Evolutionary conservation across 2,888 invertebrate species (phyloP), one percentile per base, ranked within the genome.

Genomic region (Merodon equestris): DNA sequence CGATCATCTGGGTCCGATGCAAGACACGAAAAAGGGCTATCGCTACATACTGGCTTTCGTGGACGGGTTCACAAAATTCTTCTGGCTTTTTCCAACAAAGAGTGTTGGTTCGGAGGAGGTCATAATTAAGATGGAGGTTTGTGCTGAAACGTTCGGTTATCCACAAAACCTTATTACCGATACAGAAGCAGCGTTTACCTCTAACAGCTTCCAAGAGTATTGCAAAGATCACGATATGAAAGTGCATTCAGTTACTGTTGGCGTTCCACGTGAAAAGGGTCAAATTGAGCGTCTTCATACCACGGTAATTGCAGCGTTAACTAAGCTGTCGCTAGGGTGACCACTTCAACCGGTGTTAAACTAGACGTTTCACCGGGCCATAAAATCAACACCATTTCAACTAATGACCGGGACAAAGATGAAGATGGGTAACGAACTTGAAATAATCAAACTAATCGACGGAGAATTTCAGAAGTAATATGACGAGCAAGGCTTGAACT

Each of bases 1-100:
- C 9, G 87, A 87, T 45, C 87, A 88, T 44, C 40, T 88, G 1
- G 86, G 87, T 2, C 86, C 86, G 3, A 44, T 85, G 58, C 73
- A 83, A 0, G 77, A 72, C n/a, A 81, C 81, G 7, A 70, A 61
- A 17, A 82, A 76, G 17, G 34, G 81, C 9, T 86, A 86, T 45
- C 85, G 85, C 19, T 83, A 87, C 53, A 84, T 87, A 1, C 82
- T 87, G 0, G 84, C 85, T 0, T 58, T 86, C 0, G 61, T 87
- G 0, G 86, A 87, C 74, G 84, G 75, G 0, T 87, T 85, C 47
- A 85, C 85, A 0, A 88, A 87, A 57, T 86, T 72, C 45, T 53
- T 47, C 14, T 81, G 75, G 79, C 61, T 77, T 19, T 81, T 76
- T 53, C 74, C 82, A 0, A 73, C 75, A 15, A 82, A 81, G 45